These are phyloP conservation scores for human (Homo sapiens) DNA, from an alignment of 2,113 vertebrate genomes.

Conservation along the genomic window DNA sequence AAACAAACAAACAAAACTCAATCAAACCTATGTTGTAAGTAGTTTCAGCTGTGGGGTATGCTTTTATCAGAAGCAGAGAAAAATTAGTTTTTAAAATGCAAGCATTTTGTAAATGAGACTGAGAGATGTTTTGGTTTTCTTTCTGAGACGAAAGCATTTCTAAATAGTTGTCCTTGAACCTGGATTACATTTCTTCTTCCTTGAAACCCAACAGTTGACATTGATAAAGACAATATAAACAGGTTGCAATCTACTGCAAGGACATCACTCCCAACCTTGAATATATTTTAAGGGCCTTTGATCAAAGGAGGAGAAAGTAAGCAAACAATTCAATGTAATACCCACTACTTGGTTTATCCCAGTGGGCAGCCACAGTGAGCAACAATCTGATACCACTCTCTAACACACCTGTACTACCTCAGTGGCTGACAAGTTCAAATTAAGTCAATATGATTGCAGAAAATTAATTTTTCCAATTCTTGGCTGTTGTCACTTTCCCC, in stretches of 20 bases:
- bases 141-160: slow-evolving; percentile 5
- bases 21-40: slow-evolving; percentile 53
- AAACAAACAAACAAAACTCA: neutral
- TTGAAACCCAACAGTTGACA: neutral
- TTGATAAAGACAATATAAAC: neutral
- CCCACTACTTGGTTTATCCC: neutral
- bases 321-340: neutral
- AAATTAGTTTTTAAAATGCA: slow-evolving; percentile 21
- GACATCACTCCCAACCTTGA: neutral
- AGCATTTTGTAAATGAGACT: slow-evolving; percentile 36
- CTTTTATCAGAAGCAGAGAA: slow-evolving; percentile 15
- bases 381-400: neutral
- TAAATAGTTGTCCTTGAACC: slow-evolving; percentile 35
- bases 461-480: neutral
- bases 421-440: neutral
- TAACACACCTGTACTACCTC: neutral
- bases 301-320: slow-evolving; percentile 11
- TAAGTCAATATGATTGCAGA: neutral
- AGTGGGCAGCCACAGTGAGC: neutral
- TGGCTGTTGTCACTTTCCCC: neutral
- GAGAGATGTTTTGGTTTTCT: slow-evolving; percentile 24
- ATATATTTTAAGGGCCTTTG: slow-evolving; percentile 27
- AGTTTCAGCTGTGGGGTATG: slow-evolving; percentile 48
- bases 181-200: neutral
- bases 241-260: neutral